Percentiles rank a stretch among this genome's conserved stretches.
These are phyloP conservation scores for Eumeta japonica DNA, from an alignment of 1,140 invertebrate species.

Conservation along the genomic window DNA sequence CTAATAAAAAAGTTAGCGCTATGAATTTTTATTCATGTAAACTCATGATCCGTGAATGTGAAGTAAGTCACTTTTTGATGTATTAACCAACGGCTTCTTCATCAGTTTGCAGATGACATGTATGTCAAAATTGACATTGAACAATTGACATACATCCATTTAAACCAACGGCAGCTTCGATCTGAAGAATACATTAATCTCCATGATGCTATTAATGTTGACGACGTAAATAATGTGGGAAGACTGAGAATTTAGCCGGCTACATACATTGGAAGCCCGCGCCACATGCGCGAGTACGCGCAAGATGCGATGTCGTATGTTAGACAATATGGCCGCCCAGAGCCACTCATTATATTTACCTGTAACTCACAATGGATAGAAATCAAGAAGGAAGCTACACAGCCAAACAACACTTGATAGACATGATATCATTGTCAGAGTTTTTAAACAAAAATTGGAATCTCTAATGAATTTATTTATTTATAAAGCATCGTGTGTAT, in stretches of 20 bases:
- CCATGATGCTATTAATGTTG: too few relatives aligned
- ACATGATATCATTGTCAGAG: slow-evolving; percentile 36
- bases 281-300: slow-evolving; percentile 42
- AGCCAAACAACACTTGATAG: slow-evolving; percentile 27
- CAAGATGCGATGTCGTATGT: slow-evolving; percentile 46
- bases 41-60: too few relatives aligned
- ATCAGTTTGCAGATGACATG: too few relatives aligned
- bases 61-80: slow-evolving; percentile 29
- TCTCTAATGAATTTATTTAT: slow-evolving; percentile 44
- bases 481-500: slow-evolving; percentile 33
- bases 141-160: too few relatives aligned
- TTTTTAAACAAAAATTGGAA: too few relatives aligned
- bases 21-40: slow-evolving; percentile 39
- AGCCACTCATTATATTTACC: slow-evolving; percentile 48
- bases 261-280: slow-evolving; percentile 29
- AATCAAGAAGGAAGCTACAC: slow-evolving; percentile 25
- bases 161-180: slow-evolving; percentile 25
- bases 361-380: slow-evolving; percentile 54
- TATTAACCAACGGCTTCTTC: slow-evolving; percentile 41
- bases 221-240: slow-evolving; percentile 18
- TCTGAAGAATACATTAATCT: slow-evolving; percentile 34
- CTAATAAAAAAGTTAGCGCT: slow-evolving; percentile 19
- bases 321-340: slow-evolving; percentile 32
- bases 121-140: too few relatives aligned
- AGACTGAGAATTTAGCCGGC: slow-evolving; percentile 28